These are phyloP conservation scores for Polydrusus pterygomalis DNA, from an alignment of 2,888 invertebrate genomes.

Conservation along the genomic window DNA sequence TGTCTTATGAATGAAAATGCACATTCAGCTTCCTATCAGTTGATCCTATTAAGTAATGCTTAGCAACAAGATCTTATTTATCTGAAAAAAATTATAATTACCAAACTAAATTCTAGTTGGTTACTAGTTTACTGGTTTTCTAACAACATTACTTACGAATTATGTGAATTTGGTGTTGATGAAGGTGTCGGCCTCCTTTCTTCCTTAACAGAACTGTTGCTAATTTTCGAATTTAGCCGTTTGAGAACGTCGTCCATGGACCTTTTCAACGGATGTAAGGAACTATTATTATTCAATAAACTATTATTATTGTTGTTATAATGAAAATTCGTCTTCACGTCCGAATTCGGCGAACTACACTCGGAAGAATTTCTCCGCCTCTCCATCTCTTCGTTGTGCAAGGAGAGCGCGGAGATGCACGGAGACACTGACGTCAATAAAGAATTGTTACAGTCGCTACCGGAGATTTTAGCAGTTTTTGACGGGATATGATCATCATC, in stretches of 20 bases:
- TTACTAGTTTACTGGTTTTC: not conserved
- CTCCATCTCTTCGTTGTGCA: constrained; percentile 75
- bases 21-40: no score
- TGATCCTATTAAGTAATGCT: no score
- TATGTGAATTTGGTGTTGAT: constrained; percentile 76
- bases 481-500: constrained; percentile 71
- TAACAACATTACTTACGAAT: constrained; percentile 67
- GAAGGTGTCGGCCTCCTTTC: constrained; percentile 83
- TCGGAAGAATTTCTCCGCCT: constrained; percentile 77
- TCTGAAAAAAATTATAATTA: no score
- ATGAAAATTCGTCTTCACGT: constrained; percentile 77
- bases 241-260: constrained; percentile 95
- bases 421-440: constrained; percentile 62
- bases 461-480: constrained; percentile 70
- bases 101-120: not conserved
- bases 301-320: constrained; percentile 77
- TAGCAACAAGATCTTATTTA: no score
- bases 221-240: constrained; percentile 88
- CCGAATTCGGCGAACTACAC: constrained; percentile 83
- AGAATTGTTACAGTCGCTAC: constrained; percentile 60
- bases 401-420: constrained; percentile 70
- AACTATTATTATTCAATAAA: constrained; percentile 79
- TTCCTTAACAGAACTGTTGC: constrained; percentile 83
- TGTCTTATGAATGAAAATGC: no score
- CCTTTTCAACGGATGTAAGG: constrained; percentile 79